Base-by-base conservation (phyloP, 2,113 vertebrate genomes). In the Urocynchramus pylzowi region DNA sequence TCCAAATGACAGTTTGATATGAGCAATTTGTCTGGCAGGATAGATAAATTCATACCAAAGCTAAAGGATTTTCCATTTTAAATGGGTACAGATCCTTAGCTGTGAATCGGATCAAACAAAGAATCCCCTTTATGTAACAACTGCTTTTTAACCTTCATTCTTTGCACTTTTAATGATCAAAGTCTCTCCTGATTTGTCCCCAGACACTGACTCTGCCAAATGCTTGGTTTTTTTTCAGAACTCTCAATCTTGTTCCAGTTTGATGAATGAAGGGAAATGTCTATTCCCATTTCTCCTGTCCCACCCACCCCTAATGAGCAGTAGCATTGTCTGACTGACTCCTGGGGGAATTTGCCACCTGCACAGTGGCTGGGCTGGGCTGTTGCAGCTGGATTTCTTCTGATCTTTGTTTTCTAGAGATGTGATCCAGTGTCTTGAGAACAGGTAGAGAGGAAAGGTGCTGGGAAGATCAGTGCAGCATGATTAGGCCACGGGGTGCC, bases 11-110 rank as follows among this genome's bases (percentile, higher is more conserved):
- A 95, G 85, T 93, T 95, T 95, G 96, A 97, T 96, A 95, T 68
- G 95, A 93, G 96, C 93, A 93, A 96, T 91, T 95, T 93, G 88
- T 86, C 89, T 93, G 93, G 90, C 87, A 86, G 76, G 79, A 75
- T 68, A 74, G 93, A 95, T 90, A 96, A 93, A 88, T 83, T 96
- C 95, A 92, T 95, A 94, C 79, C 96, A 94, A 88, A 93, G 92
- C 95, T 41, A 96, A 95, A 96, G 96, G 96, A 94, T 97, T 96
- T 96, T 97, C 96, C n/a, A 1, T 97, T 93, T 84, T 37, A 90
- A 83, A 93, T 81, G 88, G 83, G 83, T 90, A 61, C 93, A 96
- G 79, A 95, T 96, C 90, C 93, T 95, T 87, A 74, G 90, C 76
- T 78, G 83, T 0, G 64, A 75, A 83, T 86, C 0, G 31, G 85